phyloP scores from a whole-genome alignment of 2,113 vertebrate species.

The Excalfactoria chinensis region DNA sequence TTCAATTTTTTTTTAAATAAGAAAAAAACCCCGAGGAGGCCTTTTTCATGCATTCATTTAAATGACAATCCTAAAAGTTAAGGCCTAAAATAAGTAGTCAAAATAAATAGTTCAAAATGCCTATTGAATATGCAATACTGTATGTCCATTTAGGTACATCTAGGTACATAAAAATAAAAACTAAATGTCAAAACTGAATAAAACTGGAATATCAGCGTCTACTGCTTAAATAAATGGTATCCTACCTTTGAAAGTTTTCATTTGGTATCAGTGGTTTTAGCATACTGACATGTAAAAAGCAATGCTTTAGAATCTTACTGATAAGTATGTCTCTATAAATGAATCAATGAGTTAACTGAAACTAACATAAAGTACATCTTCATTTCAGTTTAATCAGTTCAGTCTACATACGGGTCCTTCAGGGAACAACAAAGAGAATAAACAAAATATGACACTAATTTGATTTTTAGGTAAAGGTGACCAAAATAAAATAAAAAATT shows the following conservation, averaged over 20 bases:
- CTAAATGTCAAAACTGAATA: not conserved
- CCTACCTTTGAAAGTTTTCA: not conserved
- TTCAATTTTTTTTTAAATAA: slow-evolving; percentile 56
- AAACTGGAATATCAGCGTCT: not conserved
- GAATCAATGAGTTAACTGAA: not conserved
- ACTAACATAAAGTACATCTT: not conserved
- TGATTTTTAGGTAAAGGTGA: not conserved
- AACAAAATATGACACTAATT: not conserved
- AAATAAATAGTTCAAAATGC: not conserved
- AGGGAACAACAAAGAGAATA: not conserved
- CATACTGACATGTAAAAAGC: not conserved
- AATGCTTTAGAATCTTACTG: not conserved
- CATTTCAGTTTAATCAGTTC: not conserved
- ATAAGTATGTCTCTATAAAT: not conserved
- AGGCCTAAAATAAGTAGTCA: not conserved
- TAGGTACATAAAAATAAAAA: not conserved
- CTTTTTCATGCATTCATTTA: slow-evolving; percentile 4
- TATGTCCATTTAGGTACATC: not conserved
- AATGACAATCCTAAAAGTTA: not conserved
- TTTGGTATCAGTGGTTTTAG: not conserved
- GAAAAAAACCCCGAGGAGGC: slow-evolving; percentile 13
- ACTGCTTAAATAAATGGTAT: not conserved
- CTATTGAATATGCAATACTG: not conserved
- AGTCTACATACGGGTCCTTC: not conserved
- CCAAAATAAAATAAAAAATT: not conserved